Percentiles rank a stretch among this genome's conserved stretches.
phyloP scores from a whole-genome alignment of 2,888 invertebrate species.

The Galerucella calmariensis region DNA sequence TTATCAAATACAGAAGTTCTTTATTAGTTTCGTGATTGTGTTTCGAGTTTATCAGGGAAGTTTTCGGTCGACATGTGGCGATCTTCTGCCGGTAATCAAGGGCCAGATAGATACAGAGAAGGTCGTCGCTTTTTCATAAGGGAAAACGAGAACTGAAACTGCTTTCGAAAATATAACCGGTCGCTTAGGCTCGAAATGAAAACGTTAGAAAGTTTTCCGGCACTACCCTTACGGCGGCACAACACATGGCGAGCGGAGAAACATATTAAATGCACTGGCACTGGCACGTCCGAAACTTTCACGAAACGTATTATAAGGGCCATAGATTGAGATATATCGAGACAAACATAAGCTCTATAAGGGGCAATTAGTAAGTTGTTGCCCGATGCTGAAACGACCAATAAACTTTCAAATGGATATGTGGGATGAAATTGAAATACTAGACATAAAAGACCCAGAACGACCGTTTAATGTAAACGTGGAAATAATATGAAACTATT shows the following conservation, averaged over 20 bases:
- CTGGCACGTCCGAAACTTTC: constrained; percentile 61
- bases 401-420: constrained; percentile 32
- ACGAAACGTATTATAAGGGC: constrained; percentile 56
- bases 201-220: constrained; percentile 44
- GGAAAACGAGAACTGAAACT: constrained; percentile 24
- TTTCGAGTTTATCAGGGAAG: constrained; percentile 56
- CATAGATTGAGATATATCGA: constrained; percentile 50
- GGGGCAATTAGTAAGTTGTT: constrained; percentile 33
- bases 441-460: neutral
- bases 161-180: constrained; percentile 33
- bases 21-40: constrained; percentile 61
- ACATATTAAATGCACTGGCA: constrained; percentile 60
- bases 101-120: constrained; percentile 37
- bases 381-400: constrained; percentile 9
- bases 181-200: constrained; percentile 38
- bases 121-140: constrained; percentile 30
- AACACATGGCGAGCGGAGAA: constrained; percentile 52
- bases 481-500: neutral
- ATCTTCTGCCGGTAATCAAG: constrained; percentile 53
- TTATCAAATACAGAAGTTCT: constrained; percentile 62
- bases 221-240: constrained; percentile 29
- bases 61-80: constrained; percentile 54
- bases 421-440: constrained; percentile 1
- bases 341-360: constrained; percentile 38
- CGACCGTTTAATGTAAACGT: neutral